Evolutionary conservation across 2,113 vertebrate species (phyloP), one percentile per base, ranked within the genome.

Genomic region (Pterophyllum scalare): DNA sequence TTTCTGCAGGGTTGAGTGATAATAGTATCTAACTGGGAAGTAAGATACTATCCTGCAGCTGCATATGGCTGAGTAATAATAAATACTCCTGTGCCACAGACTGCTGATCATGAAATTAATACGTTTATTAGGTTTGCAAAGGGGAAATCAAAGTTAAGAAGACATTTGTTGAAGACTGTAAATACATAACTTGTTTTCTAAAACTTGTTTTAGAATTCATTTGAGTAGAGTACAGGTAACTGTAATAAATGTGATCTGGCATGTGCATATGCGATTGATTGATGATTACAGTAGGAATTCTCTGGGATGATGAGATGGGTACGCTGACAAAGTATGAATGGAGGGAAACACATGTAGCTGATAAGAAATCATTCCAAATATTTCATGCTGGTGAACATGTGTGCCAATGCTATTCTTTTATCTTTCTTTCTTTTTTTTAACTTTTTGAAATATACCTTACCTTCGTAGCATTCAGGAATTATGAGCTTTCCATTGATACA

Each of bases 391-490:
- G 11, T 12, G 38, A 40, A 11, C 38, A 40, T 43, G 4, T 9
- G 10, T 38, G 9, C 35, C 10, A 9, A 8, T 38, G 35, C 8
- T 10, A 10, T 38, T 14, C 15, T 67, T 67, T 67, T 4, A 11
- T 12, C 22, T 46, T 46, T 46, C 40, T 31, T 58, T 38, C 4
- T 3, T 17, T n/a, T 5, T n/a, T 78, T 52, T 13, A 10, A 20
- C 0, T 38, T 26, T 20, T 59, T 38, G 3, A 62, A 82, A 56
- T 40, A 35, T 28, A 6, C 8, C 43, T 81, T 90, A 94, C 94
- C 26, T 83, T 94, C 33, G 85, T 89, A 94, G 84, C 94, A 95
- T 49, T 87, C 85, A 6, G 93, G 93, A 70, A 94, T 88, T 26
- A 33, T 35, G 59, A 94, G 87, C 4, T 11, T 87, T 72, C 93